Base-by-base conservation (phyloP, 2,797 vertebrate genomes). In the Vireo griseus region DNA sequence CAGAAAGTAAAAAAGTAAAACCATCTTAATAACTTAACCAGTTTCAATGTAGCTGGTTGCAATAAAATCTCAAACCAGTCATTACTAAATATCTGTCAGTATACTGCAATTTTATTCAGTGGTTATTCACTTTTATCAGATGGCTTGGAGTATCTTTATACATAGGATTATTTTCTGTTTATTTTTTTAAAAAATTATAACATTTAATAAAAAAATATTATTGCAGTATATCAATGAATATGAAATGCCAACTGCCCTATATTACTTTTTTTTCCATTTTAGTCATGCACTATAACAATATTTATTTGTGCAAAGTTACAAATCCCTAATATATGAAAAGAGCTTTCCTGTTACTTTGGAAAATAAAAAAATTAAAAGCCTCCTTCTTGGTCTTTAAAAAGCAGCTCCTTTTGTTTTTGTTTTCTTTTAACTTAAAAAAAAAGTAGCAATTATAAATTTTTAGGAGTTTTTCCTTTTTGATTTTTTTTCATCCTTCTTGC, bases 251-350 rank as follows among this genome's bases (percentile, higher is more conserved):
- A 69, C 61, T 95, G 50, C 45, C 82, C 67, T 51, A 1, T 88
- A 89, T 87, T 93, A 94, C 67, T 31, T 81, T 94, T 35, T 63
- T 94, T 96, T 95, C 66, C 59, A 42, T 87, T 90, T 95, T 80
- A 84, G 66, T 94, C 72, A 84, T 92, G 45, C 10, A 24, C 73
- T 66, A 37, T 52, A 93, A 50, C 42, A 71, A 13, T 90, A 89
- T 92, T 89, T 91, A 92, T 95, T 95, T 96, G 40, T 57, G 47
- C 84, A 78, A 90, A 96, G 69, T 93, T 88, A 81, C 80, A 97
- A 95, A 97, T 94, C 88, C 88, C 61, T 88, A 77, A 77, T 94
- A 94, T 72, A 93, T 92, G 83, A 84, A 91, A 95, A 96, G 86
- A 87, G 48, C 69, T 90, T 94, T 90, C 45, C 80, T 75, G 14